A percentile compares a stretch with the other conserved stretches of the same genome.
Conservation (phyloP, 1,140 invertebrate genomes). For the Acromyrmex echinatior region DNA sequence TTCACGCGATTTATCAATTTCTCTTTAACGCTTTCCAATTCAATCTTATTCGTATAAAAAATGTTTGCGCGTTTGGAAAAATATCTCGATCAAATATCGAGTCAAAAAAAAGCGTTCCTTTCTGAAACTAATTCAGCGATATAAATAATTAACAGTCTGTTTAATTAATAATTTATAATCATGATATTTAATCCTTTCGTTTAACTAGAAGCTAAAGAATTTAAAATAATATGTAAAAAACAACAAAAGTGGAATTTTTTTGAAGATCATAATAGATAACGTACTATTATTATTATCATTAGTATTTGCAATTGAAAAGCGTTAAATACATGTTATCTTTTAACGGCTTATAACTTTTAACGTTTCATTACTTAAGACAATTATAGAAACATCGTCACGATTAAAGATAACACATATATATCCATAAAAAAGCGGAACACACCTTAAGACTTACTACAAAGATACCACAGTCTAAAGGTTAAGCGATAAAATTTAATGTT, state of each 20-base stretch:
- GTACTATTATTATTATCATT: neutral
- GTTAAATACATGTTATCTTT: constrained; percentile 33
- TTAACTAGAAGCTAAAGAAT: neutral
- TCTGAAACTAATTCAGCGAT: constrained; percentile 14
- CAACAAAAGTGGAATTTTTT: neutral
- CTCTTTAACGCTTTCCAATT: constrained; percentile 53
- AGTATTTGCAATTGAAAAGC: constrained; percentile 32
- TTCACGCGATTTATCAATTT: constrained; percentile 36
- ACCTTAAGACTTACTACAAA: constrained; percentile 66
- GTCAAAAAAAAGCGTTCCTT: neutral
- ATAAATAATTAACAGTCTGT: neutral
- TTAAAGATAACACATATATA: constrained; percentile 55
- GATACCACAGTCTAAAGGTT: constrained; percentile 61
- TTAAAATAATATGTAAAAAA: neutral
- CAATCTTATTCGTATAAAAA: neutral
- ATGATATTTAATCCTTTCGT: neutral
- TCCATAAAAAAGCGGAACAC: constrained; percentile 33
- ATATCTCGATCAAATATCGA: neutral
- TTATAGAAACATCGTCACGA: constrained; percentile 44
- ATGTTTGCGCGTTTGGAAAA: neutral
- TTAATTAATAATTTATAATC: neutral
- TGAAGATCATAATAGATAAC: neutral
- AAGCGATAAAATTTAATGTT: constrained; percentile 74
- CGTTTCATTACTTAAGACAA: constrained; percentile 50
- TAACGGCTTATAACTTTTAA: constrained; percentile 41